Evolutionary conservation across 2,113 vertebrate genomes (phyloP).

Genomic region (Pimephales promelas): DNA sequence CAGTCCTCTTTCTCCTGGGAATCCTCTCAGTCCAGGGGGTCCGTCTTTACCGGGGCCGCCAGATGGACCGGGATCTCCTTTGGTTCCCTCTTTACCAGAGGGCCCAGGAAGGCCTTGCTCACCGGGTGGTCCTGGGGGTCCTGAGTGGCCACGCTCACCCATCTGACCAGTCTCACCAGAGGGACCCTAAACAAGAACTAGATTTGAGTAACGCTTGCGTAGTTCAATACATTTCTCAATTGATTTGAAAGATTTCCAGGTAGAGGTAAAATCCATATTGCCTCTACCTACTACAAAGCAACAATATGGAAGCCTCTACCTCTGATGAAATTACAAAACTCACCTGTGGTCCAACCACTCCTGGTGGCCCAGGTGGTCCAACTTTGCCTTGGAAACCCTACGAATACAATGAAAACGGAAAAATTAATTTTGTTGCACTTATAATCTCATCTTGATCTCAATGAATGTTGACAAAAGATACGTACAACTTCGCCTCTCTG

Average conservation of each 20-base stretch:
- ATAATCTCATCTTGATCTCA: neutral
- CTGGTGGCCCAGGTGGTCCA: conserved; percentile 86
- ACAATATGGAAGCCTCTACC: too few relatives aligned
- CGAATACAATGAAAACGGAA: conserved; percentile 9
- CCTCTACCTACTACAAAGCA: too few relatives aligned
- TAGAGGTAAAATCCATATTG: neutral
- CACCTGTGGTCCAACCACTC: conserved; percentile 91
- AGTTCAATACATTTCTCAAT: neutral
- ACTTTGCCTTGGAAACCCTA: conserved; percentile 94
- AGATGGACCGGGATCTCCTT: conserved; percentile 84
- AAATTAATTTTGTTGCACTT: neutral
- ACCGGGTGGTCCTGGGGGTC: conserved; percentile 86
- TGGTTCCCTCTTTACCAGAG: conserved; percentile 84
- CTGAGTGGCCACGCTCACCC: conserved; percentile 88
- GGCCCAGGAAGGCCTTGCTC: conserved; percentile 87
- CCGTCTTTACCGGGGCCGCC: conserved; percentile 88
- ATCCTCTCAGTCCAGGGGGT: conserved; percentile 86
- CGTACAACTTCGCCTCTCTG: conserved; percentile 94
- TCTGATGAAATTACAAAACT: conserved; percentile 21
- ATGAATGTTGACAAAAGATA: conserved; percentile 31
- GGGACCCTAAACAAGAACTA: conserved; percentile 73
- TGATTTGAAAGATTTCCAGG: neutral
- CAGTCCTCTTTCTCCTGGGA: conserved; percentile 90
- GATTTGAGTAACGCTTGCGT: conserved; percentile 12
- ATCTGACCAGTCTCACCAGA: conserved; percentile 85